Percentiles rank a stretch among this genome's conserved stretches.
phyloP scores from a whole-genome alignment of 2,113 vertebrate species.

The Anoura caudifer region DNA sequence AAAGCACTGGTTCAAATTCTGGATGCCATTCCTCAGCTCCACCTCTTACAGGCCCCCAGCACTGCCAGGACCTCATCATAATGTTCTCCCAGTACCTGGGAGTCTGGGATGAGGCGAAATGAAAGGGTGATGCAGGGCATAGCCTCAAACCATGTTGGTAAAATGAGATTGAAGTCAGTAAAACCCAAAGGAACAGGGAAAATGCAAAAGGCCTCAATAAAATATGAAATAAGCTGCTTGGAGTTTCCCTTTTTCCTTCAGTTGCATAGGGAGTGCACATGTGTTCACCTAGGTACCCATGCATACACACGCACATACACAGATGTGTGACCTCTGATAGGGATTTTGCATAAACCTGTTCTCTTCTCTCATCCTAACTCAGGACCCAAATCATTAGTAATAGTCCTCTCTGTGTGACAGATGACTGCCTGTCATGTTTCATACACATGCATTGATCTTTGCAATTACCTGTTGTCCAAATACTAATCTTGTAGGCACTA shows the following conservation, averaged over 20 bases:
- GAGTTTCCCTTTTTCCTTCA: neutral
- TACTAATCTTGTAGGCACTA: slow-evolving; percentile 62
- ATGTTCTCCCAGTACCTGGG: no score
- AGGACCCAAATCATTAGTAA: neutral
- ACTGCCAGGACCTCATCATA: neutral
- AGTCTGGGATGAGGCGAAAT: neutral
- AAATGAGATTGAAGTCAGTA: neutral
- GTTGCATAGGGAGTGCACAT: rapidly evolving
- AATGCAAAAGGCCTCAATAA: neutral
- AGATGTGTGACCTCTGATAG: neutral
- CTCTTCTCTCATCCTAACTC: neutral
- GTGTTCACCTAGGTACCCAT: neutral
- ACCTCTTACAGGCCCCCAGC: neutral
- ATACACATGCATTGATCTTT: slow-evolving; percentile 63
- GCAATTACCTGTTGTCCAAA: slow-evolving; percentile 74
- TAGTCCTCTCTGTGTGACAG: neutral
- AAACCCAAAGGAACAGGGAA: neutral
- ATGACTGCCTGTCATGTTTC: slow-evolving; percentile 63
- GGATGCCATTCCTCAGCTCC: neutral
- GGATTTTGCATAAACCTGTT: neutral
- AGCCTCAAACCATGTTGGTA: neutral
- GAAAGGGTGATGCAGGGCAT: neutral
- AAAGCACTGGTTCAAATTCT: rapidly evolving
- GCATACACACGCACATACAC: no score
- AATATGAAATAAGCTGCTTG: neutral